A percentile compares a stretch with the other conserved stretches of the same genome.
These are phyloP conservation scores for Exephanes ischioxanthus DNA, from an alignment of 2,888 invertebrate species.

Conservation along the genomic window DNA sequence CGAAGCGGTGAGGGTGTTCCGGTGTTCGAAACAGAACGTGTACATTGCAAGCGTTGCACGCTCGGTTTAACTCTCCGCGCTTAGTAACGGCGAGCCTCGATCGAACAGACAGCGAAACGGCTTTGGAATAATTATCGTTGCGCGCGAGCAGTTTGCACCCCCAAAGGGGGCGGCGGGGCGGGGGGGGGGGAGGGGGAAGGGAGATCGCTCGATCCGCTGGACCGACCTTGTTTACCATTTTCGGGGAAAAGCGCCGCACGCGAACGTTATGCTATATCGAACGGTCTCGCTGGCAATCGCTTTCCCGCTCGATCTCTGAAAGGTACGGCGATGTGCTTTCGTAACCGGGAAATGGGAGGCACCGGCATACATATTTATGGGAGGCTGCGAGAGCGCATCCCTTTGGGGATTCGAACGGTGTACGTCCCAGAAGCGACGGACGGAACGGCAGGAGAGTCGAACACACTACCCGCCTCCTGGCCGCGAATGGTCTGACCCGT, in stretches of 20 bases:
- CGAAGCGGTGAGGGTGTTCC: background rate
- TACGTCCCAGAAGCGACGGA: slow-evolving; percentile 44
- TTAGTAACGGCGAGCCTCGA: slow-evolving; percentile 61
- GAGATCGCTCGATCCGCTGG: slow-evolving; percentile 24
- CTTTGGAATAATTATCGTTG: slow-evolving; percentile 66
- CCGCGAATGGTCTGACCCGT: slow-evolving; percentile 48
- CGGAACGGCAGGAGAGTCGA: slow-evolving; percentile 1
- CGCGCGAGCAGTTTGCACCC: slow-evolving; percentile 31
- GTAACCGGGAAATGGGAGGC: slow-evolving; percentile 67
- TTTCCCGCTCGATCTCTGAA: slow-evolving; percentile 19
- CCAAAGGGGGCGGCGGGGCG: background rate
- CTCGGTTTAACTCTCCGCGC: slow-evolving; percentile 50
- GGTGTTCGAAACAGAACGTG: slow-evolving; percentile 14
- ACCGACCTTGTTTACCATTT: slow-evolving; percentile 61
- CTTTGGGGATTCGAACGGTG: slow-evolving; percentile 68
- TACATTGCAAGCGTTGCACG: slow-evolving; percentile 43
- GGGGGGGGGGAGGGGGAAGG: background rate
- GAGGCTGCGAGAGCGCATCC: slow-evolving; percentile 54
- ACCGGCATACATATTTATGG: slow-evolving; percentile 72
- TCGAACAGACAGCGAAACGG: slow-evolving; percentile 66
- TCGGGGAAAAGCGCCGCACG: slow-evolving; percentile 29
- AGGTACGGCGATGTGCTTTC: slow-evolving; percentile 52
- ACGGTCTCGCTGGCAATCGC: slow-evolving; percentile 19
- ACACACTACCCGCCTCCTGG: slow-evolving; percentile 20
- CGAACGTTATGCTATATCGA: slow-evolving; percentile 35